Evolutionary conservation across 2,888 invertebrate genomes (phyloP).

Genomic region (Dryocosmus kuriphilus): DNA sequence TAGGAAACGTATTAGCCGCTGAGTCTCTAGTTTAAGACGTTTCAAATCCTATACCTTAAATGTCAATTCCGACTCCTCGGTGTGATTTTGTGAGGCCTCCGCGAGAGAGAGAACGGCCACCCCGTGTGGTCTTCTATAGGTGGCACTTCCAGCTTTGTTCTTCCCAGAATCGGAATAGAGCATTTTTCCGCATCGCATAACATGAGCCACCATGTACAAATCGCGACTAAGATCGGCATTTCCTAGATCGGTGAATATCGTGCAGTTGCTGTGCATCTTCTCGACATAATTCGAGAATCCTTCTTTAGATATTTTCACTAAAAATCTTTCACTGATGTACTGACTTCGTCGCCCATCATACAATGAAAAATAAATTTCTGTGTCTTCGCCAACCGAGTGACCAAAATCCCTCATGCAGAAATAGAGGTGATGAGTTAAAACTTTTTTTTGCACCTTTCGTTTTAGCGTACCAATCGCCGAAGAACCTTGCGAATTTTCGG

Average conservation of each 20-base stretch:
- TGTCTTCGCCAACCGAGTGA: slow-evolving; percentile 91
- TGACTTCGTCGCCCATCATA: slow-evolving; percentile 89
- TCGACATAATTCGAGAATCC: slow-evolving; percentile 94
- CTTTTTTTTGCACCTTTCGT: slow-evolving; percentile 80
- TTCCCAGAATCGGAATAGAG: slow-evolving; percentile 82
- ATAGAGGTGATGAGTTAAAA: slow-evolving; percentile 88
- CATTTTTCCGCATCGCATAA: slow-evolving; percentile 93
- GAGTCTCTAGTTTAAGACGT: too few relatives aligned
- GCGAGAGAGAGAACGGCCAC: slow-evolving; percentile 89
- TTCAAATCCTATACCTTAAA: slow-evolving; percentile 81
- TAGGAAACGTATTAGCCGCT: background rate
- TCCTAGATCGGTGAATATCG: slow-evolving; percentile 91
- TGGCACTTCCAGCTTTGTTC: slow-evolving; percentile 76
- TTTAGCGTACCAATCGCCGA: slow-evolving; percentile 81
- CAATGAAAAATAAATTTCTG: slow-evolving; percentile 91
- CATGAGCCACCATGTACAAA: slow-evolving; percentile 92
- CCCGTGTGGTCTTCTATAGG: slow-evolving; percentile 89
- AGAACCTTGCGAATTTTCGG: slow-evolving; percentile 78
- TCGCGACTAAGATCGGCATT: slow-evolving; percentile 91
- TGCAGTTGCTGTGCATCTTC: slow-evolving; percentile 91
- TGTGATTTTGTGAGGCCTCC: slow-evolving; percentile 83
- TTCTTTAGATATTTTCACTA: slow-evolving; percentile 92
- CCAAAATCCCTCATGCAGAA: slow-evolving; percentile 94
- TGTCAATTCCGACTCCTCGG: slow-evolving; percentile 88
- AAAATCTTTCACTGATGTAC: slow-evolving; percentile 92